Conservation (phyloP, 2,888 invertebrate genomes). For the Metalampra italica region DNA sequence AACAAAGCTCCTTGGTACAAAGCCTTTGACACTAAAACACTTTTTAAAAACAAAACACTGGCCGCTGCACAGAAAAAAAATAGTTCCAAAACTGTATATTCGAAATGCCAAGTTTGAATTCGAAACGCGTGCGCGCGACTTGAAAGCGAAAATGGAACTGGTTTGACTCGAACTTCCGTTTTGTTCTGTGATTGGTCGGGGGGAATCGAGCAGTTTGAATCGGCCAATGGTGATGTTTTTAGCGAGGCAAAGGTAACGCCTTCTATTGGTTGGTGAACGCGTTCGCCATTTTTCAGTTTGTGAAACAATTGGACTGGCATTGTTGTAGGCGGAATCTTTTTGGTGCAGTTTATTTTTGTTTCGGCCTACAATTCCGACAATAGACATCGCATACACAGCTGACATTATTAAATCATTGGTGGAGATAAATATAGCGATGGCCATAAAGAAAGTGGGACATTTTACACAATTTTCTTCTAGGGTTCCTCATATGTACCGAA, state of each 20-base stretch:
- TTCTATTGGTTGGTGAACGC: slow-evolving; percentile 57
- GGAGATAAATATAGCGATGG: slow-evolving; percentile 20
- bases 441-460: background rate
- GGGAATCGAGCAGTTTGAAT: slow-evolving; percentile 34
- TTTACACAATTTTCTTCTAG: background rate
- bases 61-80: slow-evolving; percentile 26
- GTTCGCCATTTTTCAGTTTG: slow-evolving; percentile 72
- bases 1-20: background rate
- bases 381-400: slow-evolving; percentile 39
- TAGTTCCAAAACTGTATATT: slow-evolving; percentile 30
- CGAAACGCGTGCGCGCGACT: slow-evolving; percentile 50
- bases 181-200: slow-evolving; percentile 51
- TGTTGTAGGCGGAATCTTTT: slow-evolving; percentile 52
- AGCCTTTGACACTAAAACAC: slow-evolving; percentile 2
- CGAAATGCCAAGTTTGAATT: slow-evolving; percentile 35
- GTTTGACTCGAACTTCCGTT: slow-evolving; percentile 64
- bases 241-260: slow-evolving; percentile 52
- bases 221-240: slow-evolving; percentile 45
- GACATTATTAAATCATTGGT: slow-evolving; percentile 51
- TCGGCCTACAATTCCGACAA: slow-evolving; percentile 25
- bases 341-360: slow-evolving; percentile 43
- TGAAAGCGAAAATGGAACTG: slow-evolving; percentile 68
- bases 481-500: too few species aligned
- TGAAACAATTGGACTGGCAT: slow-evolving; percentile 62
- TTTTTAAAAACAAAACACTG: slow-evolving; percentile 29